These are phyloP conservation scores for Brachionus koreanus DNA, from an alignment of 1,140 invertebrate species.

Conservation along the genomic window DNA sequence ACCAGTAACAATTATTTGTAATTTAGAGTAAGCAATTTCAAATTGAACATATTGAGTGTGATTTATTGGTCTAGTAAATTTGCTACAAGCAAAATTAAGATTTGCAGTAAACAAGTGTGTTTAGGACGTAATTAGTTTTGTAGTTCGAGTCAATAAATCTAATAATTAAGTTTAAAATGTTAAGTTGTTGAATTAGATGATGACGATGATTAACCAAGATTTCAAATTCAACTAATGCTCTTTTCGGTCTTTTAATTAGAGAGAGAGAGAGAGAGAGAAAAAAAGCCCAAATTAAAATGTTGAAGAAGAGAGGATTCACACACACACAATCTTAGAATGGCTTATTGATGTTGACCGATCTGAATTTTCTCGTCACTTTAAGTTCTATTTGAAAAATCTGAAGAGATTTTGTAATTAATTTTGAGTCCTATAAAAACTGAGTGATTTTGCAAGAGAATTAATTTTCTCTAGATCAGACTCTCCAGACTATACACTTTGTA, in stretches of 20 bases:
- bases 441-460: not conserved
- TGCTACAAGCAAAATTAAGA: not conserved
- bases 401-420: slow-evolving; percentile 34
- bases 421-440: not conserved
- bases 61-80: slow-evolving; percentile 9
- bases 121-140: slow-evolving; percentile 3
- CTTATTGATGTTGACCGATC: slow-evolving; percentile 29
- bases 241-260: not conserved
- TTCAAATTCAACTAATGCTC: slow-evolving; percentile 7
- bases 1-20: not conserved
- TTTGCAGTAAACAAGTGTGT: not conserved
- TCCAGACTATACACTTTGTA: not conserved
- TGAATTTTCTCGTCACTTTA: not conserved
- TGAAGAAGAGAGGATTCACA: not conserved
- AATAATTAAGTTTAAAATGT: slow-evolving; percentile 16
- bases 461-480: not conserved
- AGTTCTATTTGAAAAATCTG: not conserved
- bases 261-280: too few relatives aligned
- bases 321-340: not conserved
- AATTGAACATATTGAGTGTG: slow-evolving; percentile 1
- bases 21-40: not conserved
- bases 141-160: not conserved
- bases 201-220: not conserved
- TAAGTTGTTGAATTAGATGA: slow-evolving; percentile 21
- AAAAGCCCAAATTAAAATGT: slow-evolving; percentile 13